Evolutionary conservation across 2,113 vertebrate genomes (phyloP).

Genomic region (Sander lucioperca): DNA sequence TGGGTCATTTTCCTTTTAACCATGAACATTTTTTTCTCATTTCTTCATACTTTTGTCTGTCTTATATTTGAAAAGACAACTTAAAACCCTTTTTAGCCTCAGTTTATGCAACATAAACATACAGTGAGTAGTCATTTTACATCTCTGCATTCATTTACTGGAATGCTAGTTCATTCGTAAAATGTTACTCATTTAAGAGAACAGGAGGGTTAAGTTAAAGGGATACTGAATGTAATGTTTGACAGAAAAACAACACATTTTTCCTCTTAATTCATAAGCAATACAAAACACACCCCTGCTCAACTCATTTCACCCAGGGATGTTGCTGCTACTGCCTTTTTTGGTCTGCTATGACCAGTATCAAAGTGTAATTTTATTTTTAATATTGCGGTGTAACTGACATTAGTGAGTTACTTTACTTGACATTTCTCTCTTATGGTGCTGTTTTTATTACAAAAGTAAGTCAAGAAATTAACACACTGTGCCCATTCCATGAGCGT

Average conservation of each 20-base stretch:
- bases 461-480: background rate
- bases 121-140: background rate
- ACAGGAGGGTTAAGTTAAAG: background rate
- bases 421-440: too few relatives aligned
- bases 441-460: background rate
- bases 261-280: background rate
- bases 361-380: background rate
- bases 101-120: conserved; percentile 3
- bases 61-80: background rate
- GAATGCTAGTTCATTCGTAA: background rate
- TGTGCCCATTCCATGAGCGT: background rate
- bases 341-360: background rate
- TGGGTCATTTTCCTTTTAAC: background rate
- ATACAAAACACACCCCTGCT: background rate
- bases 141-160: background rate
- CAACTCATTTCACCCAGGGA: background rate
- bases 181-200: background rate
- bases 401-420: too few relatives aligned
- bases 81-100: background rate
- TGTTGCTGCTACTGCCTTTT: background rate
- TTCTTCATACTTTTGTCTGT: background rate
- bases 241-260: background rate
- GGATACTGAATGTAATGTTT: background rate
- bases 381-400: background rate
- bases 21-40: background rate